Base-by-base conservation (phyloP, 2,113 vertebrate species). In the Melanostigma gelatinosum region DNA sequence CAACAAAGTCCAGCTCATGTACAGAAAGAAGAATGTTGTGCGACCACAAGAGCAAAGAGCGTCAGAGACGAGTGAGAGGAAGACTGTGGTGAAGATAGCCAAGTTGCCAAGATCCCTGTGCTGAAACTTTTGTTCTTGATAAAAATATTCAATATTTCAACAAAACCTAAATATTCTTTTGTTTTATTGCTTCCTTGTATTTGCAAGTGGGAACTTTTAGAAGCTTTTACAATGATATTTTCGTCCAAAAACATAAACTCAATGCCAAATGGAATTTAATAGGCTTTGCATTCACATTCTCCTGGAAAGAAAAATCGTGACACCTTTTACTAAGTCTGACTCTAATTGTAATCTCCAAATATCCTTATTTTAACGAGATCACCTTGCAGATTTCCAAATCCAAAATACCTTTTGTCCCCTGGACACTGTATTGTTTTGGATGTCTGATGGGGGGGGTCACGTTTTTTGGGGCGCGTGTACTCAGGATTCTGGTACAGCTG, bases 401-500 rank as follows among this genome's bases (percentile, higher is more conserved):
- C 15, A 18, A 63, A 72, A 79, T 63, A 58, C 4, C 52, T 61
- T 7, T 15, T 65, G 40, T 75, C 32, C 18, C 36, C 44, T 65
- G 34, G 78, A 66, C 54, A 57, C 54, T 71, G 65, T 46, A 44
- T 52, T 76, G 44, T 66, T 44, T 75, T 61, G 58, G 24, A 65
- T 40, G 65, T 42, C 81, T 77, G 57, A 79, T 22, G 29, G 68
- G 48, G 75, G 80, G 48, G 75, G 80, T 75, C 34, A 67, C 6
- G 57, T 57, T 4, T 69, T 71, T 38, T 46, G 55, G 55, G 38
- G 22, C 54, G 36, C 60, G 44, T 61, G 38, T 54, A n/a, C 68
- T 58, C 4, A 5, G 18, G 72, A 80, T 87, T 70, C 13, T 54
- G 50, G 48, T 64, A 65, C 68, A 70, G 72, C 68, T 86, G 84